Base-by-base conservation (phyloP, 2,888 invertebrate genomes). In the Serrognathus titanus region DNA sequence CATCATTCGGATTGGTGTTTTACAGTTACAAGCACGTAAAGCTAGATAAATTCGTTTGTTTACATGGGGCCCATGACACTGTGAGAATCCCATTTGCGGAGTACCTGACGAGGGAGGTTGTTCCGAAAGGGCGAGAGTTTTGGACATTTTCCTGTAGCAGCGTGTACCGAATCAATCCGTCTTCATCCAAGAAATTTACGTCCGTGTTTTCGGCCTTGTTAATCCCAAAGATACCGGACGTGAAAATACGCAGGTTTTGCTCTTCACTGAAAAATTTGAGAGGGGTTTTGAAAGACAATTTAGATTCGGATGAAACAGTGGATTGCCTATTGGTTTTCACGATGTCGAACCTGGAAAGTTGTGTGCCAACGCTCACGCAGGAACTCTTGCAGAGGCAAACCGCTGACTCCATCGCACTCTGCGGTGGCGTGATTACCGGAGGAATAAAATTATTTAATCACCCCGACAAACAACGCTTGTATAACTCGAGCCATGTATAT, bases 151-250 rank as follows among this genome's bases (percentile, higher is more conserved):
- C 48, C n/a, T 55, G 55, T 45, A 20, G 41, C 13, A 6, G 12
- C 4, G 12, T 55, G 4, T 50, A 55, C 49, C 45, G 50, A n/a
- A 40, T 49, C 13, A 40, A 39, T 12, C 7, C 5, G 24, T 4
- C 24, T 7, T 31, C 24, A 7, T 7, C 24, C 2, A 7, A 3
- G 5, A 31, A 31, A 7, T 31, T 31, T 7, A 31, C 1, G 24
- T 31, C 24, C 4, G 5, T 31, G 20, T 50, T 55, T 55, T 43
- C 49, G 3, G 38, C 71, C 12, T 57, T 70, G 12, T 65, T 73
- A 53, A 55, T 74, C 35, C 73, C 74, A 45, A 60, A 67, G 60
- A 72, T 74, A 52, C 70, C 69, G 24, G 66, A 69, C 40, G 65
- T 73, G 43, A 63, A 64, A 9, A 13, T 55, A 13, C 11, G 45